Evolutionary conservation across 2,113 vertebrate species (phyloP).

Genomic region (Corythaixoides concolor): DNA sequence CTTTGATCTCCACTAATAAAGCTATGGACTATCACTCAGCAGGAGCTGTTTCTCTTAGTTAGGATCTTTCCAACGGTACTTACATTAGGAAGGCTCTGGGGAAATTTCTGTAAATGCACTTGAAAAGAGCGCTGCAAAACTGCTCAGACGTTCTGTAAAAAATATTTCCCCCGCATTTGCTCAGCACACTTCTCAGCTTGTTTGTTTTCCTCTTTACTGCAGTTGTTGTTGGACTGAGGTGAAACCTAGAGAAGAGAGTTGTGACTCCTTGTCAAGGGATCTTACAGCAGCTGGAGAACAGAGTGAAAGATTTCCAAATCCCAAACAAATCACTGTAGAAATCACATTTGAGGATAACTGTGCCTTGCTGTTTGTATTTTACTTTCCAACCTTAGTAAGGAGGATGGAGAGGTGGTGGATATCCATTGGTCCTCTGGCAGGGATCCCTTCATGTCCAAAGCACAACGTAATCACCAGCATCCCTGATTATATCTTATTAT

Average conservation of each 20-base stretch:
- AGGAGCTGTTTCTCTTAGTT: conserved; percentile 10
- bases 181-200: background rate
- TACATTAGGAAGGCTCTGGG: conserved; percentile 27
- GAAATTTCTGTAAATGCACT: conserved; percentile 40
- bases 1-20: conserved; percentile 20
- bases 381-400: background rate
- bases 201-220: conserved; percentile 13
- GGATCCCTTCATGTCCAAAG: background rate
- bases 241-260: background rate
- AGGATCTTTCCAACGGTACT: background rate
- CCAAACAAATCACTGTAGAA: background rate
- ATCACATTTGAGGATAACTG: background rate
- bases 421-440: background rate
- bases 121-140: conserved; percentile 25
- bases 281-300: background rate
- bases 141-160: background rate
- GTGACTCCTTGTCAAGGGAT: background rate
- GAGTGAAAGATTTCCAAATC: background rate
- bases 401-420: background rate
- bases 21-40: background rate
- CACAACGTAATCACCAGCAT: accelerated
- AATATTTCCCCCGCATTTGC: background rate
- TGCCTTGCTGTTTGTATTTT: background rate
- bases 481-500: background rate
- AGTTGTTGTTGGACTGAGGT: background rate